Evolutionary conservation across 2,888 invertebrate genomes (phyloP).

Genomic region (Venusia cambrica): DNA sequence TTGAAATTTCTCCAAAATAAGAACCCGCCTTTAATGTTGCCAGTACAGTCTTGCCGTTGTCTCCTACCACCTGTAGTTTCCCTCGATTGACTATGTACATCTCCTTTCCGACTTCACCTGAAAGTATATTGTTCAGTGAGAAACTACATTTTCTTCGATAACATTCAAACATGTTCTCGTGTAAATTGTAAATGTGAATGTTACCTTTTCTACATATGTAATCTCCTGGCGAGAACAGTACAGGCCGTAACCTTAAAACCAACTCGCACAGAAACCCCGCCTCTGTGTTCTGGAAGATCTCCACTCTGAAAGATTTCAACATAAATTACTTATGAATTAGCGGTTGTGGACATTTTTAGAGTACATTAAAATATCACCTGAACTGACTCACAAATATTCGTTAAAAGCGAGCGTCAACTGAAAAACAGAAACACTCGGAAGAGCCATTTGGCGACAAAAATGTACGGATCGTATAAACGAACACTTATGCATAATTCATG

Average conservation of each 20-base stretch:
- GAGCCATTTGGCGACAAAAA: constrained; percentile 67
- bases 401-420: constrained; percentile 41
- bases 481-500: constrained; percentile 78
- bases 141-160: neutral
- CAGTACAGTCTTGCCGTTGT: constrained; percentile 97
- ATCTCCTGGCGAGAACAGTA: constrained; percentile 98
- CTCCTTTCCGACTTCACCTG: constrained; percentile 99
- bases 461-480: constrained; percentile 74
- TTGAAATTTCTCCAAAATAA: constrained; percentile 99
- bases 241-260: constrained; percentile 95
- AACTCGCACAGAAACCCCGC: constrained; percentile 99
- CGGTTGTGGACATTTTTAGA: constrained; percentile 19
- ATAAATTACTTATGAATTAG: constrained; percentile 19
- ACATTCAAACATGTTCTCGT: no score
- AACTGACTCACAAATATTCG: constrained; percentile 32
- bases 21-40: constrained; percentile 99
- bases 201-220: constrained; percentile 99
- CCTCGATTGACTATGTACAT: constrained; percentile 99
- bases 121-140: constrained; percentile 34
- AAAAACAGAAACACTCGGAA: constrained; percentile 50
- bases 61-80: constrained; percentile 95
- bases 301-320: constrained; percentile 83
- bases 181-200: constrained; percentile 2
- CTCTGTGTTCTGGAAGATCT: constrained; percentile 99
- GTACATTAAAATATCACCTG: constrained; percentile 32